A percentile compares a stretch with the other conserved stretches of the same genome.
Evolutionary conservation across 2,888 invertebrate species (phyloP).

Genomic region (Epsilonema sp.): DNA sequence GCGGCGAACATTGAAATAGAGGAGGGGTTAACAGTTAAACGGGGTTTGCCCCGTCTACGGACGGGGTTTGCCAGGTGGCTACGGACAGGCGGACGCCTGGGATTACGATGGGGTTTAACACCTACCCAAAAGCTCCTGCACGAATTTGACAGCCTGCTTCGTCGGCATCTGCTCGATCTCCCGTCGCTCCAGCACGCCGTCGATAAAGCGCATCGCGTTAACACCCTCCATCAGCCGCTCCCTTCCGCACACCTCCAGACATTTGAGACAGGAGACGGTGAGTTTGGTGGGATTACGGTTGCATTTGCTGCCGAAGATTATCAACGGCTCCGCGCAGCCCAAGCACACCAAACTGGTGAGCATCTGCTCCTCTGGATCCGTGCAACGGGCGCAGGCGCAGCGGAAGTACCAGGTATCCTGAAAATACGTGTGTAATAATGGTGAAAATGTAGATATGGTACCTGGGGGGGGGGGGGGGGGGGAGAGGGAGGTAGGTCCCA

Average conservation of each 20-base stretch:
- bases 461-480: too few species aligned
- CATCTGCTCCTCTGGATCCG: constrained; percentile 18
- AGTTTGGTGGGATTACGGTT: too few species aligned
- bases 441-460: too few species aligned
- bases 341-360: constrained; percentile 4
- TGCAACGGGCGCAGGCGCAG: constrained; percentile 24
- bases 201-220: constrained; percentile 16
- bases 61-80: too few species aligned
- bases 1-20: too few species aligned
- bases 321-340: not conserved
- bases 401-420: constrained; percentile 25
- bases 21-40: too few species aligned
- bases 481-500: too few species aligned
- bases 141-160: constrained; percentile 10
- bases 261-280: constrained; percentile 17
- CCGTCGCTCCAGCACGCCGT: constrained; percentile 12
- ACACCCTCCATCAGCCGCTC: constrained; percentile 14
- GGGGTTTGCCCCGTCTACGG: too few species aligned
- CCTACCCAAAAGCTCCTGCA: constrained; percentile 12
- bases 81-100: too few species aligned
- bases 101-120: too few species aligned
- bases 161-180: constrained; percentile 14
- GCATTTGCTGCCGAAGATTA: too few species aligned
- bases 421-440: too few species aligned
- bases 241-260: not conserved